These are phyloP conservation scores for Cybosia mesomella DNA, from an alignment of 2,888 invertebrate genomes.

Conservation along the genomic window DNA sequence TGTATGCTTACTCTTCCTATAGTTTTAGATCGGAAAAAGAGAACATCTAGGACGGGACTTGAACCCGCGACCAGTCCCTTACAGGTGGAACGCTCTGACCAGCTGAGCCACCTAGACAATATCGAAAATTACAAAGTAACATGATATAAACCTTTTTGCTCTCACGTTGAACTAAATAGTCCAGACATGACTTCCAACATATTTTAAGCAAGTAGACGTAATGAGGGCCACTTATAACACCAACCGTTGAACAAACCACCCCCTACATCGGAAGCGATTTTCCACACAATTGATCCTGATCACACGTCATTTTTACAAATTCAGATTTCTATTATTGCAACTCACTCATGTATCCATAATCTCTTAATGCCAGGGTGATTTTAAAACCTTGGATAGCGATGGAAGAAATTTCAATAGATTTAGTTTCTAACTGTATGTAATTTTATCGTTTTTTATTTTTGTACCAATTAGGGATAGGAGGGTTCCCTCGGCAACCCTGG, in stretches of 20 bases:
- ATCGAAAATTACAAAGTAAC: neutral
- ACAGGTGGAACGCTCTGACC: too few species aligned
- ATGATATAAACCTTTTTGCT: too few species aligned
- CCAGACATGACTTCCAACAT: neutral
- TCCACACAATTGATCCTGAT: slow-evolving; percentile 52
- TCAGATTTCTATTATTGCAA: slow-evolving; percentile 47
- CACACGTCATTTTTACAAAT: slow-evolving; percentile 49
- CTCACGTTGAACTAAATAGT: neutral
- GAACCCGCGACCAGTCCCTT: too few species aligned
- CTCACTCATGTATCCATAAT: slow-evolving; percentile 59
- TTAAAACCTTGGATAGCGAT: slow-evolving; percentile 12
- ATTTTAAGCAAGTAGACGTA: neutral
- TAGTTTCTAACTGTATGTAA: slow-evolving; percentile 3
- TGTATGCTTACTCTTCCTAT: too few species aligned
- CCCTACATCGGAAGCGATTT: slow-evolving; percentile 59
- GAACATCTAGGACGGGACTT: too few species aligned
- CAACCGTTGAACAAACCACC: slow-evolving; percentile 24
- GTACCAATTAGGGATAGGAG: too few species aligned
- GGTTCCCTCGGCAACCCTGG: too few species aligned
- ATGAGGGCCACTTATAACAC: slow-evolving; percentile 18
- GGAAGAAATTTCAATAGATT: neutral
- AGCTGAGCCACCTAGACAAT: too few species aligned
- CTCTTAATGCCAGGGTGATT: slow-evolving; percentile 45
- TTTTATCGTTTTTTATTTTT: neutral
- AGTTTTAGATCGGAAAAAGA: too few species aligned